phyloP scores from a whole-genome alignment of 2,797 vertebrate genomes.

The Lateolabrax maculatus region DNA sequence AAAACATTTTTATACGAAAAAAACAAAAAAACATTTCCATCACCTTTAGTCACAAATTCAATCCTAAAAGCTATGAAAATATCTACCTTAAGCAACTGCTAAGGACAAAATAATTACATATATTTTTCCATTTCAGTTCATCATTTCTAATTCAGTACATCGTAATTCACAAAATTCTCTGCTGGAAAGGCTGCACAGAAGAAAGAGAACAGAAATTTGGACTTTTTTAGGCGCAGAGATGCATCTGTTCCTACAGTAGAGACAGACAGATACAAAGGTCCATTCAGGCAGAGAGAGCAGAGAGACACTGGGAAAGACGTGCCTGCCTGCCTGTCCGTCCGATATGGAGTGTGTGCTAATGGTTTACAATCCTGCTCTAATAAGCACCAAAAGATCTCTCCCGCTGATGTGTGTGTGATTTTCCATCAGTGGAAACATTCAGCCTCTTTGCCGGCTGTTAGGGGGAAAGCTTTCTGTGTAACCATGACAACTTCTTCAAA shows the following conservation, averaged over 20 bases:
- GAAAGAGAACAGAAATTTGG: neutral
- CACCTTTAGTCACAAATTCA: neutral
- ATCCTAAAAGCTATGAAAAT: neutral
- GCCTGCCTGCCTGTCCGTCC: neutral
- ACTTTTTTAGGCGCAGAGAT: neutral
- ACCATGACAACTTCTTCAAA: slow-evolving; percentile 76
- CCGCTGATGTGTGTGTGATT: slow-evolving; percentile 3
- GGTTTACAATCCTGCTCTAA: slow-evolving; percentile 25
- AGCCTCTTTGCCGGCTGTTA: slow-evolving; percentile 20
- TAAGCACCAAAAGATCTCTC: slow-evolving; percentile 12
- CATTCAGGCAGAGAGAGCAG: slow-evolving; percentile 1
- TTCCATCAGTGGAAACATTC: slow-evolving; percentile 50
- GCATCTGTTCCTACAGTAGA: neutral
- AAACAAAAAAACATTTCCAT: neutral
- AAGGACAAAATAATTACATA: neutral
- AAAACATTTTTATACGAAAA: neutral
- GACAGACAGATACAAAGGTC: slow-evolving; percentile 1
- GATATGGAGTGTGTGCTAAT: slow-evolving; percentile 20
- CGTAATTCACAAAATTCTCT: neutral
- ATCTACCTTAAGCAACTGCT: neutral
- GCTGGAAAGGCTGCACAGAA: neutral
- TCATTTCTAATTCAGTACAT: neutral
- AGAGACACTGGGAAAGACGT: neutral
- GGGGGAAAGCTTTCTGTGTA: slow-evolving; percentile 70
- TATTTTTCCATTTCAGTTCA: neutral